Evolutionary conservation across 2,113 vertebrate species (phyloP), one percentile per base, ranked within the genome.

Genomic region (Aspidoscelis tigris): DNA sequence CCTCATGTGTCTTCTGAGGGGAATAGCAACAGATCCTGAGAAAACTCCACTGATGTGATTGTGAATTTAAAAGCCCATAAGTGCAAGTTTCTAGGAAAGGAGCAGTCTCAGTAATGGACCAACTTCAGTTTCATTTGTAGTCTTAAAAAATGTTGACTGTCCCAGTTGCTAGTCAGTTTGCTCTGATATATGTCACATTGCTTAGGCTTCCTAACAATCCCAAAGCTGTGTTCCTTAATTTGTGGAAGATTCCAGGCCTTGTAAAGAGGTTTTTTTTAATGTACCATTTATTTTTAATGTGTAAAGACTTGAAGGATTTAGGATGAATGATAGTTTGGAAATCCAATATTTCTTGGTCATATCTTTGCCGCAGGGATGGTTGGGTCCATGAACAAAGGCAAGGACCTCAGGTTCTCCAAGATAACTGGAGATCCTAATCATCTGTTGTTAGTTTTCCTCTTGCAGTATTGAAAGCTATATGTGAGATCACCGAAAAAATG

Each of bases 41-140:
- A 44, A 84, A 78, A 12, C 55, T 14, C 0, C 4, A 1, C 73
- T 74, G 61, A 2, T 0, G 80, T 74, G 3, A 76, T 55, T 41
- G 24, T 20, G 71, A 84, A 85, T 61, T 18, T 80, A 75, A 24
- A 44, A 83, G 44, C 41, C 16, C 3, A 4, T 11, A 1, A 18
- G 3, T 87, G 64, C 84, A 39, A 76, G 47, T 73, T 65, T 47
- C 64, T 43, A 26, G 21, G 21, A 73, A 73, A 81, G 86, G 89
- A 72, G 9, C 6, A n/a, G 43, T 39, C 76, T 90, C 41, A 39
- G 18, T 70, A 26, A 4, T 82, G 81, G 14, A 24, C 9, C 50
- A 18, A 0, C 88, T 79, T 43, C 70, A 84, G 76, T 64, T 53
- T 74, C 70, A 82, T 66, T 61, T 84, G 69, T 2, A 70, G 47